Conservation (phyloP, 2,888 invertebrate species). For the Xylota sylvarum region DNA sequence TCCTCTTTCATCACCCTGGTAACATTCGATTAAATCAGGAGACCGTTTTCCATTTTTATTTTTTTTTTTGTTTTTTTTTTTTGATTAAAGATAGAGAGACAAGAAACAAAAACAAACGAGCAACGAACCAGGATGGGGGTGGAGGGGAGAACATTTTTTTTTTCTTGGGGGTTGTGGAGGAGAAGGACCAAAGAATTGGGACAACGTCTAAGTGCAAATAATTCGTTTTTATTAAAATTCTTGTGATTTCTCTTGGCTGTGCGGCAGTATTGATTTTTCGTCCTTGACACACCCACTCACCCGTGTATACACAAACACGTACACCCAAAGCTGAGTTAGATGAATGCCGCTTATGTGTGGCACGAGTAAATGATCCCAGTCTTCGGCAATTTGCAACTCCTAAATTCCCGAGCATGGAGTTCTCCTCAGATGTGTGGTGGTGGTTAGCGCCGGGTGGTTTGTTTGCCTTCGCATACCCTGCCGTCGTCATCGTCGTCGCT, state of each 20-base stretch:
- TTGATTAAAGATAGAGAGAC: constrained; percentile 6
- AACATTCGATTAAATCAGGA: constrained; percentile 62
- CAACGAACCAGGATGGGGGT: neutral
- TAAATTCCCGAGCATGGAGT: constrained; percentile 63
- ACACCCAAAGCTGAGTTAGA: constrained; percentile 55
- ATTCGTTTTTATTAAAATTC: constrained; percentile 73
- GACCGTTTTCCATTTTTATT: no score
- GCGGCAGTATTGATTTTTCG: constrained; percentile 70
- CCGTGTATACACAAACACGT: constrained; percentile 17
- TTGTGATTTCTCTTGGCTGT: constrained; percentile 54
- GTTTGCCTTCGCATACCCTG: constrained; percentile 49
- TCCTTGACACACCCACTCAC: constrained; percentile 65
- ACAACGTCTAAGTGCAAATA: constrained; percentile 67
- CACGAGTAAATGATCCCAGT: constrained; percentile 73
- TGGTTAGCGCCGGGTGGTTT: constrained; percentile 50
- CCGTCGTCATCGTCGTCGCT: neutral
- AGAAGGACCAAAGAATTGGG: constrained; percentile 18
- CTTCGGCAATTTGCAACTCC: constrained; percentile 72
- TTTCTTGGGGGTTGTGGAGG: constrained; percentile 16
- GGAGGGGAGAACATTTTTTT: constrained; percentile 9
- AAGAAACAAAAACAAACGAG: constrained; percentile 16
- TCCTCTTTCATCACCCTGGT: constrained; percentile 57
- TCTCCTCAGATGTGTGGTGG: constrained; percentile 54
- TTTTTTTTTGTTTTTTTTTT: constrained; percentile 19
- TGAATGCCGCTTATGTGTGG: constrained; percentile 68